These are phyloP conservation scores for Pterostichus madidus DNA, from an alignment of 2,888 invertebrate genomes.

Conservation along the genomic window DNA sequence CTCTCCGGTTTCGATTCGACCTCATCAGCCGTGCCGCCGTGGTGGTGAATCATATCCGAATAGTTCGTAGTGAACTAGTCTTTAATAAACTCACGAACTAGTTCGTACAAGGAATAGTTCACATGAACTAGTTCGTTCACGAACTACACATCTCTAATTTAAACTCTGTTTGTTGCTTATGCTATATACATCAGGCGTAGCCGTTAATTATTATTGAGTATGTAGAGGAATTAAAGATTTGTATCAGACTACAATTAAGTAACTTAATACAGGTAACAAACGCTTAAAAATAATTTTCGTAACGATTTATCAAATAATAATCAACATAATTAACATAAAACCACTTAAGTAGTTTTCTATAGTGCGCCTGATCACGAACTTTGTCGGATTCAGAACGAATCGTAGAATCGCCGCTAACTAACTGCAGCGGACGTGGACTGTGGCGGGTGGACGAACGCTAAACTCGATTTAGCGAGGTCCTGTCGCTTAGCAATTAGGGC, in stretches of 20 bases:
- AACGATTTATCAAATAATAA: background rate
- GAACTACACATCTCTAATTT: too few relatives aligned
- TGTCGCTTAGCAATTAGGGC: conserved; percentile 57
- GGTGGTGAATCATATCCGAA: too few relatives aligned
- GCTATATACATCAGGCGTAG: background rate
- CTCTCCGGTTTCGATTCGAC: too few relatives aligned
- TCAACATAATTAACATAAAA: conserved; percentile 15
- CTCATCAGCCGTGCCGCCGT: too few relatives aligned
- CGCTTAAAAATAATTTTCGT: conserved; percentile 9
- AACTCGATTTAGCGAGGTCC: conserved; percentile 53
- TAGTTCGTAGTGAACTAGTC: too few relatives aligned
- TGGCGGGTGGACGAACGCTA: conserved; percentile 28
- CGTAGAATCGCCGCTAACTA: conserved; percentile 1
- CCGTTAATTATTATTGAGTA: background rate
- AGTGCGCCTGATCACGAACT: conserved; percentile 16
- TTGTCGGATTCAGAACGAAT: background rate
- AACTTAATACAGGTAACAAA: background rate
- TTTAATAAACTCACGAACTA: too few relatives aligned
- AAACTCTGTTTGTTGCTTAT: background rate
- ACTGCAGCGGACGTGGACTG: conserved; percentile 6
- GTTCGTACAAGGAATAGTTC: too few relatives aligned
- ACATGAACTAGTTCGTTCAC: too few relatives aligned
- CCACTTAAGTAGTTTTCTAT: conserved; percentile 3
- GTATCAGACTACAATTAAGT: conserved; percentile 9
- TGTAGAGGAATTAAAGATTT: background rate